Conservation (phyloP, 2,888 invertebrate genomes). For the Oligia strigilis region DNA sequence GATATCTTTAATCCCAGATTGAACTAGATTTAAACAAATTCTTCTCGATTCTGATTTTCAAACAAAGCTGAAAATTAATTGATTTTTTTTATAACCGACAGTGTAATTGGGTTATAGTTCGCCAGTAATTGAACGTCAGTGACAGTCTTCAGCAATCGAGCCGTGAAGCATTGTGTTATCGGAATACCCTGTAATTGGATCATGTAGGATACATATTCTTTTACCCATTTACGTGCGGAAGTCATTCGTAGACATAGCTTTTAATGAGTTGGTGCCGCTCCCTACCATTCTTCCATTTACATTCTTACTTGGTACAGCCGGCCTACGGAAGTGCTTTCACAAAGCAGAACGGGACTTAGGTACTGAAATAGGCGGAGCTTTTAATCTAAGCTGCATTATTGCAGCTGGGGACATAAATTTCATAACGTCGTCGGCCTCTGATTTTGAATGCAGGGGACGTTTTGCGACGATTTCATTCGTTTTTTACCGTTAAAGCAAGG, state of each 20-base stretch:
- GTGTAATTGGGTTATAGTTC: not conserved
- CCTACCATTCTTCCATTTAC: too few relatives aligned
- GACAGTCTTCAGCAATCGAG: not conserved
- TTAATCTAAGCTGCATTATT: not conserved
- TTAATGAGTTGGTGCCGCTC: not conserved
- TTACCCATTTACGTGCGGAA: not conserved
- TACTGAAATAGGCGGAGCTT: not conserved
- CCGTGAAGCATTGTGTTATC: not conserved
- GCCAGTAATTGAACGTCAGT: not conserved
- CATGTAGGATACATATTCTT: not conserved
- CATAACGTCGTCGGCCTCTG: not conserved
- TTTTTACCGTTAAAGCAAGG: not conserved
- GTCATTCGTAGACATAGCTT: not conserved
- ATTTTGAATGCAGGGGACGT: not conserved
- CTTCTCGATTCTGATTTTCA: not conserved
- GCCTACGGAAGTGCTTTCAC: too few relatives aligned
- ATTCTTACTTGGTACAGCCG: too few relatives aligned
- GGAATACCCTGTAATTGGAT: constrained; percentile 8
- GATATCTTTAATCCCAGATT: not conserved
- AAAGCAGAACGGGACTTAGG: not conserved
- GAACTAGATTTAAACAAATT: not conserved
- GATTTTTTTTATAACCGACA: not conserved
- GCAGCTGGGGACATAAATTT: not conserved
- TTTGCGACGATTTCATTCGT: not conserved
- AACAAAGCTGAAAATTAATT: constrained; percentile 11